phyloP scores from a whole-genome alignment of 2,888 invertebrate genomes.

The Esperia sulphurella region DNA sequence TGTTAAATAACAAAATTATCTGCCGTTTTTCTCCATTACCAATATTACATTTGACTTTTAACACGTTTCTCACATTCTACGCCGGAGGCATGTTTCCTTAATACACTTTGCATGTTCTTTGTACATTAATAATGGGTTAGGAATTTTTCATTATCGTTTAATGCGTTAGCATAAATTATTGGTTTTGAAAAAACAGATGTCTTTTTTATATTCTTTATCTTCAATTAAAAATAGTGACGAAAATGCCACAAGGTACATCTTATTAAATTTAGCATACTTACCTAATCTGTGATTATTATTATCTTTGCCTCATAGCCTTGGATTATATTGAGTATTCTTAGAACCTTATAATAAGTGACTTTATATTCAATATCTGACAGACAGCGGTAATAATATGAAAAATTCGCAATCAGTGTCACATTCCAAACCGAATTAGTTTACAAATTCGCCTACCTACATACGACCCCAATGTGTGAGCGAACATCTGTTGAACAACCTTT shows the following conservation, averaged over 20 bases:
- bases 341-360: too few relatives aligned
- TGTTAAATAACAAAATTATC: conserved; percentile 1
- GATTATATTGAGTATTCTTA: too few relatives aligned
- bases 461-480: conserved; percentile 52
- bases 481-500: conserved; percentile 55
- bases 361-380: too few relatives aligned
- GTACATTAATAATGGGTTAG: neutral
- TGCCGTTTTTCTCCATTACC: conserved; percentile 13
- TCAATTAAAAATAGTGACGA: too few relatives aligned
- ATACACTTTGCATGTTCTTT: neutral
- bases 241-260: too few relatives aligned
- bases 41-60: conserved; percentile 1
- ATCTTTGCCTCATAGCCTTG: too few relatives aligned
- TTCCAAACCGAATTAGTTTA: conserved; percentile 20
- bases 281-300: too few relatives aligned
- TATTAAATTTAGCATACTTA: too few relatives aligned
- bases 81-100: conserved; percentile 6
- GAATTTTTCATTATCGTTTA: conserved; percentile 1
- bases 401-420: conserved; percentile 26
- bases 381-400: conserved; percentile 15
- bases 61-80: conserved; percentile 10
- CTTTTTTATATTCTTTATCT: too few relatives aligned
- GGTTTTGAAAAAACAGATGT: too few relatives aligned
- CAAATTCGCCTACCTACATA: conserved; percentile 54
- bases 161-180: too few relatives aligned